Evolutionary conservation across 2,888 invertebrate species (phyloP), one percentile per base, ranked within the genome.

Genomic region (Drosophila parthenogenetica): DNA sequence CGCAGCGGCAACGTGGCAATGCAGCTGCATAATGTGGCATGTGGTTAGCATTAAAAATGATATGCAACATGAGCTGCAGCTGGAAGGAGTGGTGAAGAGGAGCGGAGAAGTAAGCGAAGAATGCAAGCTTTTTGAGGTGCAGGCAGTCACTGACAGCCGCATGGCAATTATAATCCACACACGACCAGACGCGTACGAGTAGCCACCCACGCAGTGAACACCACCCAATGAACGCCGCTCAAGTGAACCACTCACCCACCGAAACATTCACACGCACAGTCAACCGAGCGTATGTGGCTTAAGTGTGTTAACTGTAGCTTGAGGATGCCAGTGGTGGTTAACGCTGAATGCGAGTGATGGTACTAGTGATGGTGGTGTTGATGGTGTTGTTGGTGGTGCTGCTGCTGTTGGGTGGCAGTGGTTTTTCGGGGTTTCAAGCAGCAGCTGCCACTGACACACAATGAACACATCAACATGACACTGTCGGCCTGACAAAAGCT

Each of bases 31-130:
- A 85, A 87, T 84, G 89, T 77, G 85, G 87, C 89, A 73, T 90
- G 90, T 76, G 90, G 87, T 85, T 90, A 87, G 90, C 89, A 87
- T 90, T 89, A 87, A 87, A 89, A 87, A 89, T 87, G 87, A 90
- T 87, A 87, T 87, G 87, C 84, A 87, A 79, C 87, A 79, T 72
- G 77, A 89, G 74, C 55, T 59, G 66, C 84, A 80, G 60, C 74
- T 81, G 61, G 43, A 45, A 66, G 84, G 22, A 57, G 60, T 37
- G 51, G 42, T 2, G 8, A 0, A 58, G 53, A 37, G 29, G 22
- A 53, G 69, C 57, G 43, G 58, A 29, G 14, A 19, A 3, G 45
- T 22, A 3, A 0, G 14, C 55, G 16, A 7, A 16, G 48, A 48
- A 53, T 39, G 68, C 55, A 59, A 35, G 35, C 35, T 35, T 50